Base-by-base conservation (phyloP, 2,888 invertebrate genomes). In the Chloromyia formosa region DNA sequence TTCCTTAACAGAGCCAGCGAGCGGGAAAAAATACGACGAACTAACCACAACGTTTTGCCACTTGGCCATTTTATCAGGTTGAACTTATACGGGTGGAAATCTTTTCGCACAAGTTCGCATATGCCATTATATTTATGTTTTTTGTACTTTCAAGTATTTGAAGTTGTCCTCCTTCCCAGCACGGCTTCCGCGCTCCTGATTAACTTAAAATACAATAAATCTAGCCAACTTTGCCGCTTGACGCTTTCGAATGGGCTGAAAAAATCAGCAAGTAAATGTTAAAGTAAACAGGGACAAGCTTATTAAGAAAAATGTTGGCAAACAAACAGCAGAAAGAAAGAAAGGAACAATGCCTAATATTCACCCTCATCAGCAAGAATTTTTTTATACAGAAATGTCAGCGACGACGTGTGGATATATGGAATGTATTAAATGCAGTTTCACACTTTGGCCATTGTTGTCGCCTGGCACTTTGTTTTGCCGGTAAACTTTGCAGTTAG, bases 371-470 rank as follows among this genome's bases (percentile, higher is more conserved):
- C 20, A 22, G 66, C 20, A 66, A 66, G 45, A 45, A 66, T 22
- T 22, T 4, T 54, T 56, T 58, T 71, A 58, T 42, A 27, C 1
- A 58, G 42, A 71, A 71, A 56, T 40, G 56, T 69, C 40, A 58
- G 56, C 71, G 27, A 35, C 27, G 27, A 35, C 27, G 71, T 69
- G 16, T 54, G 54, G 27, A 18, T 35, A 7, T 35, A 7, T 49
- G 23, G 58, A 35, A 54, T 56, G 58, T 49, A 66, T 58, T 71
- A 71, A 69, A 71, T 71, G 35, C 56, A 58, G 56, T 58, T 71
- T 71, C 58, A 58, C 71, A 71, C 71, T 71, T 71, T 71, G 58
- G 71, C 20, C 42, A 71, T 71, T 71, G 71, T 69, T 54, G 22
- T 53, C 58, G 54, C 54, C 23, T 1, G 58, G 23, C 40, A 58